Percentiles rank a stretch among this genome's conserved stretches.
Evolutionary conservation across 2,797 vertebrate genomes (phyloP).

Genomic region (Gallinago nigripennis): DNA sequence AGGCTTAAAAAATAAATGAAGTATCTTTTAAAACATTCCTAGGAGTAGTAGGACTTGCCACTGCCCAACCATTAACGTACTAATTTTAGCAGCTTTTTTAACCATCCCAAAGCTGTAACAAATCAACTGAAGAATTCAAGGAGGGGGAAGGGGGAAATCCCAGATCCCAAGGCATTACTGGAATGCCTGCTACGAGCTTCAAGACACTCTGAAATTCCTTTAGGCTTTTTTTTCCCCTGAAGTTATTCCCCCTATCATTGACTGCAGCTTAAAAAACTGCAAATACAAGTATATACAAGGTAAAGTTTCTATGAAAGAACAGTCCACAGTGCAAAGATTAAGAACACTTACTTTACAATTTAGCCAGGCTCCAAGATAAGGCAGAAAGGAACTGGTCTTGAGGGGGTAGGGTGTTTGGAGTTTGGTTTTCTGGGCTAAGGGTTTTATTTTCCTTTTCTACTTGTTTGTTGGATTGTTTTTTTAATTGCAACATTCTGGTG

Average conservation of each 20-base stretch:
- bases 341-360: not conserved
- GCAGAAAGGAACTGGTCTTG: not conserved
- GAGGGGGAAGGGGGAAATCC: not conserved
- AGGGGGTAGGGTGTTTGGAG: not conserved
- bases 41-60: not conserved
- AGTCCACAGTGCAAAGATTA: not conserved
- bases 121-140: not conserved
- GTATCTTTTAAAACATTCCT: not conserved
- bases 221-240: not conserved
- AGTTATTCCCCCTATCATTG: not conserved
- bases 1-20: not conserved
- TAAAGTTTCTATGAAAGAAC: not conserved
- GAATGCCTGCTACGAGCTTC: constrained; percentile 21
- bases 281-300: not conserved
- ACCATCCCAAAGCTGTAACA: not conserved
- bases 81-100: not conserved
- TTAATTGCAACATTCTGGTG: not conserved
- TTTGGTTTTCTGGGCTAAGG: not conserved
- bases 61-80: not conserved
- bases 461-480: not conserved
- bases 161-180: not conserved
- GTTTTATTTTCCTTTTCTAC: not conserved
- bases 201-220: not conserved
- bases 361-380: not conserved
- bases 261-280: not conserved